Percentiles rank a stretch among this genome's conserved stretches.
Evolutionary conservation across 2,888 invertebrate species (phyloP).

Genomic region (Slavum lentiscoides): DNA sequence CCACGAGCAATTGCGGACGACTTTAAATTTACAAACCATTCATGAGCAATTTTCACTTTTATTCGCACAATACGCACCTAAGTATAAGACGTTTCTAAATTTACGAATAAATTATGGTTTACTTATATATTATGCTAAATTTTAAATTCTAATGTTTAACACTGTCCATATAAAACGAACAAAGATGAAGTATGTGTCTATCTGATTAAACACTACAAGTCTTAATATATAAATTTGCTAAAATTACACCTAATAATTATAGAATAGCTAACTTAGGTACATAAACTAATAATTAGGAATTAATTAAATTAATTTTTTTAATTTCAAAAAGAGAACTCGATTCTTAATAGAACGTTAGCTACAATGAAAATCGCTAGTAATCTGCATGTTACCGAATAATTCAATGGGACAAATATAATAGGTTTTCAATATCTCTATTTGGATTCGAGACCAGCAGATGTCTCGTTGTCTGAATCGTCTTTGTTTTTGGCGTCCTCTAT

Average conservation of each 20-base stretch:
- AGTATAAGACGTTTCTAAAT: too few relatives aligned
- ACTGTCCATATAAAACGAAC: too few relatives aligned
- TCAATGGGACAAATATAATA: neutral
- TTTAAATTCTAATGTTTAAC: too few relatives aligned
- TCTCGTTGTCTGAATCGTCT: slow-evolving; percentile 27
- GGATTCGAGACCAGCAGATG: neutral
- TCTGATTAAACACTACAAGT: neutral
- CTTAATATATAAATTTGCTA: neutral
- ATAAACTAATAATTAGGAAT: neutral
- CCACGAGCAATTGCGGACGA: too few relatives aligned
- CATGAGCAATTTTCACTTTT: too few relatives aligned
- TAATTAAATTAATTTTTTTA: too few relatives aligned
- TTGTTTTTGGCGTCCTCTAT: neutral
- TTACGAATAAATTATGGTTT: too few relatives aligned
- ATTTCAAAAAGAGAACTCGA: slow-evolving; percentile 24
- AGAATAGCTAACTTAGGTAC: neutral
- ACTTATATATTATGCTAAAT: too few relatives aligned
- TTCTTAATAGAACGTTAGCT: neutral
- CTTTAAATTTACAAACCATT: too few relatives aligned
- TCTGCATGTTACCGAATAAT: neutral
- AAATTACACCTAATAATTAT: neutral
- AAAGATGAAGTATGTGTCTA: neutral
- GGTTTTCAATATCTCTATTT: neutral
- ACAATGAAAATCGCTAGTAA: neutral
- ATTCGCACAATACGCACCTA: too few relatives aligned